A percentile compares a stretch with the other conserved stretches of the same genome.
Conservation (phyloP, 2,888 invertebrate genomes). For the Dryocosmus kuriphilus region DNA sequence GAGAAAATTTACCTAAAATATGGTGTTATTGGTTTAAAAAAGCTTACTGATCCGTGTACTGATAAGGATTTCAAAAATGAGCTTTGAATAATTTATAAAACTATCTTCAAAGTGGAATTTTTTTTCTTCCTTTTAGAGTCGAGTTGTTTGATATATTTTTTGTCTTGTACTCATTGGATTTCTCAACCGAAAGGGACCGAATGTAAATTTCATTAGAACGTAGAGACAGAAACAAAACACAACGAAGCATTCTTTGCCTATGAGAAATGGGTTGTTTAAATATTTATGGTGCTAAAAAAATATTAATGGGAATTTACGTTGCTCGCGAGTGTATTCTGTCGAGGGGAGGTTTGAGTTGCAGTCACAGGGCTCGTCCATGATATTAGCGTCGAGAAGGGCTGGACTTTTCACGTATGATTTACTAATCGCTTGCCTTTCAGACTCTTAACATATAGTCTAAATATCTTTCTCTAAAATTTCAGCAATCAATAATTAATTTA, state of each 20-base stretch:
- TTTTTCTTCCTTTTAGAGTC: neutral
- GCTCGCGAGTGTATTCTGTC: slow-evolving; percentile 60
- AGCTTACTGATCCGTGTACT: too few relatives aligned
- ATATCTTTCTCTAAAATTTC: neutral
- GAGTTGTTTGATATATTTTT: neutral
- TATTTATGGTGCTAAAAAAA: slow-evolving; percentile 71
- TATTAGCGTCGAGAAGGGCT: slow-evolving; percentile 65
- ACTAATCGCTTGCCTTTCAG: slow-evolving; percentile 52
- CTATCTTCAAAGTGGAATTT: neutral
- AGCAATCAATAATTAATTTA: neutral
- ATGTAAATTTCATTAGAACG: slow-evolving; percentile 61
- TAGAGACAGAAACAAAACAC: slow-evolving; percentile 43
- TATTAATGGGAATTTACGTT: slow-evolving; percentile 71
- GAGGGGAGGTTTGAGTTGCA: slow-evolving; percentile 60
- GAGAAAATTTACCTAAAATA: too few relatives aligned
- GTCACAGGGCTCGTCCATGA: slow-evolving; percentile 65
- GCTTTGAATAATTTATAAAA: too few relatives aligned
- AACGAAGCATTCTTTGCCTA: slow-evolving; percentile 59
- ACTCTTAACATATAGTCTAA: neutral
- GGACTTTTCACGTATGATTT: slow-evolving; percentile 58
- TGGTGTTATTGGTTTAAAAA: too few relatives aligned
- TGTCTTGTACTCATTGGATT: slow-evolving; percentile 5
- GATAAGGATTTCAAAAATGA: too few relatives aligned
- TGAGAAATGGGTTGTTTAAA: slow-evolving; percentile 68
- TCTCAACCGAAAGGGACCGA: slow-evolving; percentile 34